A percentile compares a stretch with the other conserved stretches of the same genome.
Conservation (phyloP, 2,113 vertebrate genomes). For the Microcebus tavaratra region DNA sequence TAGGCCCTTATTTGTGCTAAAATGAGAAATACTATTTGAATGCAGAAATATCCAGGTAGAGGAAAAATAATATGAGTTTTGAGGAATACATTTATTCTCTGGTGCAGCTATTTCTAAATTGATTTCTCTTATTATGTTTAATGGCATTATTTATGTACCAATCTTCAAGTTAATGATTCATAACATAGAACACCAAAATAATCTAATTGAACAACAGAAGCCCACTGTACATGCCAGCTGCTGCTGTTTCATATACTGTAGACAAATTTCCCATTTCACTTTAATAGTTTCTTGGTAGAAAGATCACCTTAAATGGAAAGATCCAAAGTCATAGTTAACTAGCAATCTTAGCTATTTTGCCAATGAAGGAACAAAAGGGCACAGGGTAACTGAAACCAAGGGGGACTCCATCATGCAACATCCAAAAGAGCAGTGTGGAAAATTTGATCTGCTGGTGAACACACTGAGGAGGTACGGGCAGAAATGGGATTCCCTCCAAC, state of each 20-base stretch:
- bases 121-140: conserved; percentile 29
- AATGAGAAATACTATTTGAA: conserved; percentile 32
- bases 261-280: not conserved
- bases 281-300: not conserved
- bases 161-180: conserved; percentile 19
- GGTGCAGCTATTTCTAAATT: conserved; percentile 1
- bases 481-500: not conserved
- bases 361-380: not conserved
- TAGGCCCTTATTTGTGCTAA: not conserved
- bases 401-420: not conserved
- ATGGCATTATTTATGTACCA: conserved; percentile 6
- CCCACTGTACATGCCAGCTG: not conserved
- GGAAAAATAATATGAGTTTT: not conserved
- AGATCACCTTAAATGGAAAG: not conserved
- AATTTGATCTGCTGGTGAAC: not conserved
- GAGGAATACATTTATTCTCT: not conserved
- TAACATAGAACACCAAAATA: conserved; percentile 3
- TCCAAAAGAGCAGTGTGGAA: not conserved
- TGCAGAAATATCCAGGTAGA: not conserved
- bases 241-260: not conserved
- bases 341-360: not conserved
- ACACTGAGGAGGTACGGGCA: not conserved
- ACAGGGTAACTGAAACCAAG: not conserved
- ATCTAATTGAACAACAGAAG: not conserved
- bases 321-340: not conserved